Evolutionary conservation across 2,113 vertebrate genomes (phyloP).

Genomic region (Podilymbus podiceps): DNA sequence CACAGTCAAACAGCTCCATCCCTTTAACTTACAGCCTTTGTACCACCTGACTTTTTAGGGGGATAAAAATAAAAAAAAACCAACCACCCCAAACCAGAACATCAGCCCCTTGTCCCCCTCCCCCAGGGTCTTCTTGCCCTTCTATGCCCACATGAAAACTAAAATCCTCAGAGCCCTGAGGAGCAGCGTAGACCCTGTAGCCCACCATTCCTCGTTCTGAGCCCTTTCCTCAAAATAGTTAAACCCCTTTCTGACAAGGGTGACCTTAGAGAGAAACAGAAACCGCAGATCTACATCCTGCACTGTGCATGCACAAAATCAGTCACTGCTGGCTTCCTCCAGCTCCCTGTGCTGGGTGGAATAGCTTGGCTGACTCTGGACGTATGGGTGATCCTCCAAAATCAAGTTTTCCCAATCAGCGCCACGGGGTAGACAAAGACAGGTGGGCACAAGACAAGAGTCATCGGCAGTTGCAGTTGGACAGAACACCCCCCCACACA

Average conservation of each 20-base stretch:
- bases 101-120: neutral
- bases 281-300: neutral
- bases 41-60: too few relatives aligned
- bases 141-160: neutral
- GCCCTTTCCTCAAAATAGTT: neutral
- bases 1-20: neutral
- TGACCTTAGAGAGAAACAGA: neutral
- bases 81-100: neutral
- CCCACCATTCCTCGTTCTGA: neutral
- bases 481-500: neutral
- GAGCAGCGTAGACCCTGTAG: neutral
- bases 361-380: neutral
- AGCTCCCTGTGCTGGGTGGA: neutral
- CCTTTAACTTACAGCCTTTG: neutral
- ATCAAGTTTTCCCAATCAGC: neutral
- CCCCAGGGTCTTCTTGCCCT: neutral
- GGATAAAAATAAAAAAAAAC: neutral
- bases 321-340: neutral
- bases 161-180: neutral
- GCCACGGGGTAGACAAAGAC: accelerated
- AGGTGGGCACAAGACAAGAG: neutral
- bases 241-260: neutral
- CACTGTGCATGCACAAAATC: accelerated
- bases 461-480: neutral
- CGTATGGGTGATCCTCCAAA: neutral